Evolutionary conservation across 2,888 invertebrate genomes (phyloP), one percentile per base, ranked within the genome.

Genomic region (Aphrophora alni): DNA sequence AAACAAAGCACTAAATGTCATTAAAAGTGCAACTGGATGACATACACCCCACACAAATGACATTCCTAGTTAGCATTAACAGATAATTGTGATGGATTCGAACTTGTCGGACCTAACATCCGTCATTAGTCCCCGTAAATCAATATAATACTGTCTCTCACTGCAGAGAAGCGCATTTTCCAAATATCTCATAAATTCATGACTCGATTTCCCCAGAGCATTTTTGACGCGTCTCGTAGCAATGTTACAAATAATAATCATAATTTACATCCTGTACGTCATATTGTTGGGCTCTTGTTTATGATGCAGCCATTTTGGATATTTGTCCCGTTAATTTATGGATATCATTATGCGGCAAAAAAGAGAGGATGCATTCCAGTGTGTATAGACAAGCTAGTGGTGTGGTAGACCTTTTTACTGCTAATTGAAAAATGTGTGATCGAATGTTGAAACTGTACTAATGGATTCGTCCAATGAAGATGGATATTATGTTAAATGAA

Each of bases 191-290:
- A 82, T 82, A 82, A 81, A 82, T 82, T 71, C 77, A 76, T 24
- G 70, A 14, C 72, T 71, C 24, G 68, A 74, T 77, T 69, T 80
- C 81, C 82, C 82, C 74, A 73, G 80, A 75, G 77, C 79, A 76
- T 82, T 82, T 82, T 82, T 82, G 82, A 82, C 82, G 80, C 73
- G 79, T 77, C 80, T 79, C 80, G 76, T 80, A 72, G 77, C 80
- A 33, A 76, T 82, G 82, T 88, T 87, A 88, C 88, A 88, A 89
- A 88, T 87, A 88, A 88, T 89, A 89, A 89, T 89, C 89, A 88
- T 88, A 88, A 89, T 89, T 89, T 89, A 89, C 89, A 88, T 83
- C 83, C 84, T 83, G 83, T 81, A 83, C 85, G 85, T 85, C 85
- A 85, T 85, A 86, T 85, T 81, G 84, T 85, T 85, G 12, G 44